A percentile compares a stretch with the other conserved stretches of the same genome.
Conservation (phyloP, 2,888 invertebrate species). For the Pristionchus maxplancki region DNA sequence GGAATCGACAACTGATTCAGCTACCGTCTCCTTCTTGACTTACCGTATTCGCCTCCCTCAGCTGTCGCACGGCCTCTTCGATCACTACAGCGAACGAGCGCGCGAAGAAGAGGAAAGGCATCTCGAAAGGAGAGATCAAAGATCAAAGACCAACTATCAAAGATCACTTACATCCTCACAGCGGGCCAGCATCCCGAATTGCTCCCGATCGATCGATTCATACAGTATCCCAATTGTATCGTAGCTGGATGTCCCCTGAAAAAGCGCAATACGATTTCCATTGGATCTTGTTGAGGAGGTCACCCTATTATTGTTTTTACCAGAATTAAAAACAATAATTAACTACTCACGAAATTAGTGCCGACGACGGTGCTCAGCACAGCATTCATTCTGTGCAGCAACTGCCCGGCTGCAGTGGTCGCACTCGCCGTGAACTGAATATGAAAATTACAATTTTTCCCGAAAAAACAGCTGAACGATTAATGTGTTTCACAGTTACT, state of each 20-base stretch:
- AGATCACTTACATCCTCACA: constrained; percentile 9
- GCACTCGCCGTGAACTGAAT: background rate
- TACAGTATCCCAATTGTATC: background rate
- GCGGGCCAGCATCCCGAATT: background rate
- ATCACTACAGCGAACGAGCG: background rate
- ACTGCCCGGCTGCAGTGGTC: background rate
- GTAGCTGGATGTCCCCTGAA: background rate
- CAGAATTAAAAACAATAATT: background rate
- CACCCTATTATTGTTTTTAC: no score
- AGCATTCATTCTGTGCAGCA: background rate
- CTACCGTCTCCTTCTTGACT: background rate
- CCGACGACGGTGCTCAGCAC: background rate
- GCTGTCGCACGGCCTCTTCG: background rate
- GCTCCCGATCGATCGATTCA: background rate
- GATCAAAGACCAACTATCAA: background rate
- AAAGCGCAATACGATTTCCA: no score
- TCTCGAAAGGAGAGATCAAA: background rate
- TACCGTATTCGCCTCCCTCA: background rate
- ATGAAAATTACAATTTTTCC: no score
- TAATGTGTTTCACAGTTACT: no score
- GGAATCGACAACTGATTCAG: background rate
- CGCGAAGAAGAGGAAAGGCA: background rate
- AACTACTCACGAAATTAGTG: background rate
- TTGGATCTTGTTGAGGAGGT: no score
- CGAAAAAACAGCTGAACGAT: no score